Base-by-base conservation (phyloP, 2,888 invertebrate species). In the Spilosoma lubricipeda region DNA sequence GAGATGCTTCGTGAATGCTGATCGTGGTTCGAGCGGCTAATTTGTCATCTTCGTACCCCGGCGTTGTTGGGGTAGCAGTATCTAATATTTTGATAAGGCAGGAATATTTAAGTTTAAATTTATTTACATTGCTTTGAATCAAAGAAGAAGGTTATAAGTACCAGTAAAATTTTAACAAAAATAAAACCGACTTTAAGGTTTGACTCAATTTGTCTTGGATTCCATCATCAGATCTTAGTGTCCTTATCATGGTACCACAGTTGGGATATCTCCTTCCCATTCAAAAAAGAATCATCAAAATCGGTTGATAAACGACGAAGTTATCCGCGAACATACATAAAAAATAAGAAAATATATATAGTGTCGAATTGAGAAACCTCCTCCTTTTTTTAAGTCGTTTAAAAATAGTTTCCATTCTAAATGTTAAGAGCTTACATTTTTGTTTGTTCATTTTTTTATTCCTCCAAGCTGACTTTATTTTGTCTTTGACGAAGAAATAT, bases 1-100 rank as follows among this genome's bases (percentile, higher is more conserved):
- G 15, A 64, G 71, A 71, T 74, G 75, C 71, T 30, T 64, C 39
- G 27, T 83, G 84, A 83, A 84, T 84, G 78, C 74, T 77, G 83
- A 84, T 85, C 78, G 77, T 70, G 59, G 39, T 76, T 67, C 76
- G 67, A 70, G 74, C 66, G 66, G 67, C 74, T 73, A 78, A 82
- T 84, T 84, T 84, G 81, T 83, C 76, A 79, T 79, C 66, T 70
- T 71, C 59, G 65, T 66, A 48, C 33, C 30, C 42, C 70, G 30
- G 42, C 42, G 52, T 52, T 67, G 64, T 70, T 72, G 70, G 65
- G 39, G 45, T 48, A 52, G n/a, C 23, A 39, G 39, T 42, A 69
- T 66, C 30, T 65, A 15, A 65, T 70, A 66, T 73, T 70, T 73
- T 65, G 69, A 48, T 65, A 73, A 42, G n/a, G 18, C 27, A 33